phyloP scores from a whole-genome alignment of 2,113 vertebrate species.

The Pygoscelis adeliae region DNA sequence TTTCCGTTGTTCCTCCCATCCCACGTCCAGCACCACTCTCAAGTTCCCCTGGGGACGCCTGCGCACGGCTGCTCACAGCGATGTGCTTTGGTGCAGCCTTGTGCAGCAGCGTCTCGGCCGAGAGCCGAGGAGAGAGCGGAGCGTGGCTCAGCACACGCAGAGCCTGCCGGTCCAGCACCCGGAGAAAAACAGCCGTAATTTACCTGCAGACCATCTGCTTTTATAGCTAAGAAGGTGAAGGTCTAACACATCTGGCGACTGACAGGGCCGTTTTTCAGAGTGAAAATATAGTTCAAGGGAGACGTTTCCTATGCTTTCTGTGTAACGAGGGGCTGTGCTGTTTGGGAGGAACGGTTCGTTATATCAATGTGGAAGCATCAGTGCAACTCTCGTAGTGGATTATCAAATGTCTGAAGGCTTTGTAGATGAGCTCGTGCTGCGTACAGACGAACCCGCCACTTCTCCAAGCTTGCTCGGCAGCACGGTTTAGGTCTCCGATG shows the following conservation, averaged over 20 bases:
- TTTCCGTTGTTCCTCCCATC: background rate
- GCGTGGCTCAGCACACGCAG: background rate
- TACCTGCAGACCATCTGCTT: background rate
- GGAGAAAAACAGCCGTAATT: background rate
- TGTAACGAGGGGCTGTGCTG: background rate
- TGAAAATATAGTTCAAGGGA: background rate
- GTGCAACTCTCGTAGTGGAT: conserved; percentile 76
- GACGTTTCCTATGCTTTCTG: background rate
- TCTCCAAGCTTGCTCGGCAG: conserved; percentile 79
- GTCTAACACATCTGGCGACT: background rate
- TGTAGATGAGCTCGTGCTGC: conserved; percentile 80
- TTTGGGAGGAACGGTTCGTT: background rate
- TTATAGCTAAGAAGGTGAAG: background rate
- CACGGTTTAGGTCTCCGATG: conserved; percentile 89
- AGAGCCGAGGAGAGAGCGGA: background rate
- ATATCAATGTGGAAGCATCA: background rate
- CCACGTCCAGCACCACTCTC: fast-evolving
- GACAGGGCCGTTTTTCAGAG: background rate
- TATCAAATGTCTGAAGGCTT: conserved; percentile 80
- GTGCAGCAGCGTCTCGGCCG: fast-evolving
- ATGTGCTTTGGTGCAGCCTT: background rate
- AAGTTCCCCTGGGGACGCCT: fast-evolving
- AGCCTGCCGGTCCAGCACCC: background rate
- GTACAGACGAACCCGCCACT: conserved; percentile 89
- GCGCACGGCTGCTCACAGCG: background rate